phyloP scores from a whole-genome alignment of 2,113 vertebrate genomes.

The Chlamydotis undulata region DNA sequence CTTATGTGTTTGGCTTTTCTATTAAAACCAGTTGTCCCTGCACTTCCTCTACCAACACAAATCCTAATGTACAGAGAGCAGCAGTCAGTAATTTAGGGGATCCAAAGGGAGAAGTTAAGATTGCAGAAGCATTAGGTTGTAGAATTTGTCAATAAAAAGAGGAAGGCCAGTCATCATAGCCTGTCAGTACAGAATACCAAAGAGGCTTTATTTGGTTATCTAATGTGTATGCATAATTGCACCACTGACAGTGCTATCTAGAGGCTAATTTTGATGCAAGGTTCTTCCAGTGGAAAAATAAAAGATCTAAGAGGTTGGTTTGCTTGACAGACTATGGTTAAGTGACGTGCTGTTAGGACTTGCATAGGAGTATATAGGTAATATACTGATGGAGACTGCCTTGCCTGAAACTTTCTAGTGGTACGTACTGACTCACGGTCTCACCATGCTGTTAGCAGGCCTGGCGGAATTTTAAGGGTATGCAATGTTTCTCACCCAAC shows the following conservation, averaged over 20 bases:
- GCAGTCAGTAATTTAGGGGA: background rate
- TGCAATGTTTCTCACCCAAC: background rate
- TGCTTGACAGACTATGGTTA: background rate
- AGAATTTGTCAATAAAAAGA: background rate
- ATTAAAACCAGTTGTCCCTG: background rate
- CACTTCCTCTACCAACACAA: background rate
- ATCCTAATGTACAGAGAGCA: background rate
- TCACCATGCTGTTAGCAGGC: background rate
- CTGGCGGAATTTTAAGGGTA: background rate
- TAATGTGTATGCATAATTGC: background rate
- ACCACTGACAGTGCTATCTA: background rate
- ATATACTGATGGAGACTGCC: background rate
- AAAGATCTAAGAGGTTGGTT: background rate
- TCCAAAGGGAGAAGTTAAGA: background rate
- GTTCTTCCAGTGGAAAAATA: background rate
- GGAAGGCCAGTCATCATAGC: background rate
- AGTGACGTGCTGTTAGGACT: background rate
- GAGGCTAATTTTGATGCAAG: background rate
- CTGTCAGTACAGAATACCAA: background rate
- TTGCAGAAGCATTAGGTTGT: background rate
- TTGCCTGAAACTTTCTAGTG: background rate
- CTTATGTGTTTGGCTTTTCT: background rate
- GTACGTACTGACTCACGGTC: background rate
- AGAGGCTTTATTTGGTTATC: conserved; percentile 4
- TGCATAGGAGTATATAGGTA: background rate